These are phyloP conservation scores for Thripadectes ignobilis DNA, from an alignment of 2,797 vertebrate species.

Conservation along the genomic window DNA sequence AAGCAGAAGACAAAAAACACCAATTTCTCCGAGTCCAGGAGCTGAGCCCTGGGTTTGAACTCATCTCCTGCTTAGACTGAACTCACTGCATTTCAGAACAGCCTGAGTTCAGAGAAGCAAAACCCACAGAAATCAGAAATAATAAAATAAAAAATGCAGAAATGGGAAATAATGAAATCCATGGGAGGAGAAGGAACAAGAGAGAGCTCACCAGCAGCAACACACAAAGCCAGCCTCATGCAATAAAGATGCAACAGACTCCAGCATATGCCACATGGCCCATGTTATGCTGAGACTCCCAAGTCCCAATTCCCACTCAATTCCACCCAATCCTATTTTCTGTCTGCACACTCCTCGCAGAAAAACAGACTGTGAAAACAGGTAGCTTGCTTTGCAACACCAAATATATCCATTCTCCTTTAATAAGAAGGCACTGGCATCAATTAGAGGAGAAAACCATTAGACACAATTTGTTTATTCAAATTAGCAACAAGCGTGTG, in stretches of 20 bases:
- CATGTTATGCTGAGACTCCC: background rate
- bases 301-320: background rate
- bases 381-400: background rate
- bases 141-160: background rate
- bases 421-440: background rate
- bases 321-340: background rate
- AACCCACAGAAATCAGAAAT: background rate
- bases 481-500: background rate
- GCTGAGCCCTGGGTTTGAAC: background rate
- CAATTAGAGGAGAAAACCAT: conserved; percentile 8
- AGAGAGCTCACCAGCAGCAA: background rate
- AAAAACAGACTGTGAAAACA: background rate
- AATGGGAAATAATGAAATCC: background rate
- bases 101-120: background rate
- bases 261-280: rapidly evolving
- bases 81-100: background rate
- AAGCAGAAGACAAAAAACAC: background rate
- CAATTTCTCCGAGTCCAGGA: background rate
- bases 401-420: background rate
- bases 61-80: background rate
- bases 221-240: background rate
- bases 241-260: background rate
- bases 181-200: background rate
- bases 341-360: background rate
- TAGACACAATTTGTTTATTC: background rate